These are phyloP conservation scores for Molothrus ater DNA, from an alignment of 2,797 vertebrate species.

Conservation along the genomic window DNA sequence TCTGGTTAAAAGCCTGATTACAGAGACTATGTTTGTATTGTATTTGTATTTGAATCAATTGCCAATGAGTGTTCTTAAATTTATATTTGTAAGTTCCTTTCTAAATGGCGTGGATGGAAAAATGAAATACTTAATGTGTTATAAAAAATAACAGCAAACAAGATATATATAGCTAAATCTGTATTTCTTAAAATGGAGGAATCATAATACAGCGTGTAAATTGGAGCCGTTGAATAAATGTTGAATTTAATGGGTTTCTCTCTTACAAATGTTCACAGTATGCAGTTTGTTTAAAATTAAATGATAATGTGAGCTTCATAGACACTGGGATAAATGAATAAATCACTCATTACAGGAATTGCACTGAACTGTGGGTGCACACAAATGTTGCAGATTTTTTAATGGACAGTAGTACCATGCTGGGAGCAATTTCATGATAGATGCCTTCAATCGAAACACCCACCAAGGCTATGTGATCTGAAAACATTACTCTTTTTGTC, in stretches of 20 bases:
- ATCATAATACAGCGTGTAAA: background rate
- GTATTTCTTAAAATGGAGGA: background rate
- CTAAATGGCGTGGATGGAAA: background rate
- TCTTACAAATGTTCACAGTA: background rate
- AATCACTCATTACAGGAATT: background rate
- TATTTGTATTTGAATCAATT: background rate
- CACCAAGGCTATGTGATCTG: background rate
- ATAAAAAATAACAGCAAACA: background rate
- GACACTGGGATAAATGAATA: background rate
- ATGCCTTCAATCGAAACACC: slow-evolving; percentile 8
- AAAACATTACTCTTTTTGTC: background rate
- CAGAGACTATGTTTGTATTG: background rate
- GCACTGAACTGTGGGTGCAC: background rate
- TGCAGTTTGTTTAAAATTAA: slow-evolving; percentile 24
- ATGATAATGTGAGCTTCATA: background rate
- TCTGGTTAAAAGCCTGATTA: background rate
- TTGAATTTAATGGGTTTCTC: background rate
- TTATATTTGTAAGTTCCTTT: background rate
- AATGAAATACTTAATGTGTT: background rate
- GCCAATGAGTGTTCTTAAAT: background rate
- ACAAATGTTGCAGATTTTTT: background rate
- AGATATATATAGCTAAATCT: background rate
- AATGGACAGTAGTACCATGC: background rate
- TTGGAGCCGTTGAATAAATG: background rate
- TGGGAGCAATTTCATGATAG: slow-evolving; percentile 4